A percentile compares a stretch with the other conserved stretches of the same genome.
Evolutionary conservation across 1,140 invertebrate species (phyloP).

Genomic region (Papilio polytes): DNA sequence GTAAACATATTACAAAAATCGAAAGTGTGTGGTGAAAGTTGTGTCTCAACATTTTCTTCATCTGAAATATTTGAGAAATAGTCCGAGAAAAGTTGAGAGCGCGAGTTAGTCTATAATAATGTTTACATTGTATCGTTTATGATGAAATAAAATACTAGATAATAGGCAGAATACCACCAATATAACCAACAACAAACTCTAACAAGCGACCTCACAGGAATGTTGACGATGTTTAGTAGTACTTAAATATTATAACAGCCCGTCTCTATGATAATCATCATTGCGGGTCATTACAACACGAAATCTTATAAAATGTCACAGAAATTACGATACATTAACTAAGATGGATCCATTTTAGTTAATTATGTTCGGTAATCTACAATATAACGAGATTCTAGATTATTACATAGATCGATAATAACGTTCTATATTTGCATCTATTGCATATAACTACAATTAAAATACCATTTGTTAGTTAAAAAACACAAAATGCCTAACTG

Average conservation of each 20-base stretch:
- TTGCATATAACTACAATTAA: background rate
- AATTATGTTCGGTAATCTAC: background rate
- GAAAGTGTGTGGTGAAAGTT: background rate
- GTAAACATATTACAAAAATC: background rate
- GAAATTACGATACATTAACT: slow-evolving; percentile 18
- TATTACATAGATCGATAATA: background rate
- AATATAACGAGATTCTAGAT: background rate
- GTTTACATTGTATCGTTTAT: background rate
- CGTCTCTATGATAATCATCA: slow-evolving; percentile 15
- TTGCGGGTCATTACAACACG: slow-evolving; percentile 26
- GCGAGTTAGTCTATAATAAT: background rate
- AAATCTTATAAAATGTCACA: slow-evolving; percentile 25
- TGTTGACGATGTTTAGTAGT: slow-evolving; percentile 17
- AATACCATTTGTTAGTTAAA: background rate
- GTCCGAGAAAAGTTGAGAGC: background rate
- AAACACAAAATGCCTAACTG: background rate
- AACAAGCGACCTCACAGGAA: slow-evolving; percentile 28
- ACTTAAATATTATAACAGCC: slow-evolving; percentile 19
- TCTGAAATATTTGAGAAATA: background rate
- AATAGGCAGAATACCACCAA: background rate
- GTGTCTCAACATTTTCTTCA: background rate
- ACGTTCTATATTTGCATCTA: background rate
- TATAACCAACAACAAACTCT: slow-evolving; percentile 24
- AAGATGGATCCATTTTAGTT: slow-evolving; percentile 15
- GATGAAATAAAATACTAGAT: background rate